These are phyloP conservation scores for Antigone vipio DNA, from an alignment of 2,113 vertebrate species.

Conservation along the genomic window DNA sequence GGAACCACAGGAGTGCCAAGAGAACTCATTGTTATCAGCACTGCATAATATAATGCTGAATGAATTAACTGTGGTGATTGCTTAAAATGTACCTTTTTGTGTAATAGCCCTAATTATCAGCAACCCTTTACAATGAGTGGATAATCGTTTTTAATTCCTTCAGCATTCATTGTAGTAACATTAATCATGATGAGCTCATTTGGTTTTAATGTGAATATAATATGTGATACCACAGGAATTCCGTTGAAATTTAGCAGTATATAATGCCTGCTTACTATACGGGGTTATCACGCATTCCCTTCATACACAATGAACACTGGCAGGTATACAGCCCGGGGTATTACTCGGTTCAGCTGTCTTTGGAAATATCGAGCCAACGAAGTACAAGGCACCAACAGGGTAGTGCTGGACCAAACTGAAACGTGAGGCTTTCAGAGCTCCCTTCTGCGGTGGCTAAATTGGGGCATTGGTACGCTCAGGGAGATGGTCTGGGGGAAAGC, in stretches of 20 bases:
- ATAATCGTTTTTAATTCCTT: conserved; percentile 73
- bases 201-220: conserved; percentile 63
- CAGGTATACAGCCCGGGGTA: neutral
- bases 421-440: neutral
- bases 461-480: accelerated
- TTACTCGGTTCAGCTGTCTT: neutral
- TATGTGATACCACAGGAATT: conserved; percentile 52
- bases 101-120: conserved; percentile 73
- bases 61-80: conserved; percentile 61
- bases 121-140: conserved; percentile 62
- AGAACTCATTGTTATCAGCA: conserved; percentile 49
- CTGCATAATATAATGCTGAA: conserved; percentile 48
- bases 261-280: neutral
- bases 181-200: conserved; percentile 71
- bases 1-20: conserved; percentile 37
- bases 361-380: neutral
- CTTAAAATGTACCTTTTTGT: conserved; percentile 70
- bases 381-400: neutral
- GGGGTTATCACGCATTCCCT: neutral
- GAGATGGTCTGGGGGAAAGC: neutral
- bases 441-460: neutral
- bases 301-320: neutral
- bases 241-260: conserved; percentile 25
- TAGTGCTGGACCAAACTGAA: neutral
- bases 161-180: conserved; percentile 49